phyloP scores from a whole-genome alignment of 2,113 vertebrate genomes.

The Eonycteris spelaea region DNA sequence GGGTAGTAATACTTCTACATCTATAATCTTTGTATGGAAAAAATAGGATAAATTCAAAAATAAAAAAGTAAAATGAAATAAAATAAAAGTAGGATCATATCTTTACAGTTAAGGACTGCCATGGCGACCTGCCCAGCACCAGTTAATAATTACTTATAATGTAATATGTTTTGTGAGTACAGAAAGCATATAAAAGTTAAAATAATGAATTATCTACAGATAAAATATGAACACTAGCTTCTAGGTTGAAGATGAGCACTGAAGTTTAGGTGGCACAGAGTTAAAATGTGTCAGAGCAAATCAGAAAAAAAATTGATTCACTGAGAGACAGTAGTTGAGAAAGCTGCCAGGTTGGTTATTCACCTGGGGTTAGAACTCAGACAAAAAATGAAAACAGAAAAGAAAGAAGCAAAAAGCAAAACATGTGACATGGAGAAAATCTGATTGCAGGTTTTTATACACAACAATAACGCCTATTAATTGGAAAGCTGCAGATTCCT shows the following conservation, averaged over 20 bases:
- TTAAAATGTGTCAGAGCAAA: background rate
- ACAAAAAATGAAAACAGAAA: background rate
- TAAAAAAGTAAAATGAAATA: background rate
- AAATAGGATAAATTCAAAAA: background rate
- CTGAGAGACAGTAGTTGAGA: background rate
- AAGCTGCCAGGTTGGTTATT: background rate
- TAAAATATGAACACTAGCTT: background rate
- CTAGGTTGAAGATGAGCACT: background rate
- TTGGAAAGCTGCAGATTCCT: rapidly evolving
- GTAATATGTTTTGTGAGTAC: background rate
- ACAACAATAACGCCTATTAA: too few species aligned
- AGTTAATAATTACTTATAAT: background rate
- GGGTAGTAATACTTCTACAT: background rate
- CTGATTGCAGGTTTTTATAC: too few species aligned
- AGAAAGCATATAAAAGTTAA: background rate
- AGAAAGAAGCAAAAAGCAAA: background rate
- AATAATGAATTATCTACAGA: background rate
- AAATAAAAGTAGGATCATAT: background rate
- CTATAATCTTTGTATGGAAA: background rate
- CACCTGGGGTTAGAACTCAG: background rate
- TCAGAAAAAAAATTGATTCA: background rate
- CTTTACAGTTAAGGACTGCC: background rate
- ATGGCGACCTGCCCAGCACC: background rate
- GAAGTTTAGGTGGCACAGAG: background rate
- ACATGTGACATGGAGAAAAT: rapidly evolving